These are phyloP conservation scores for Gerris lacustris DNA, from an alignment of 2,888 invertebrate species.

Conservation along the genomic window DNA sequence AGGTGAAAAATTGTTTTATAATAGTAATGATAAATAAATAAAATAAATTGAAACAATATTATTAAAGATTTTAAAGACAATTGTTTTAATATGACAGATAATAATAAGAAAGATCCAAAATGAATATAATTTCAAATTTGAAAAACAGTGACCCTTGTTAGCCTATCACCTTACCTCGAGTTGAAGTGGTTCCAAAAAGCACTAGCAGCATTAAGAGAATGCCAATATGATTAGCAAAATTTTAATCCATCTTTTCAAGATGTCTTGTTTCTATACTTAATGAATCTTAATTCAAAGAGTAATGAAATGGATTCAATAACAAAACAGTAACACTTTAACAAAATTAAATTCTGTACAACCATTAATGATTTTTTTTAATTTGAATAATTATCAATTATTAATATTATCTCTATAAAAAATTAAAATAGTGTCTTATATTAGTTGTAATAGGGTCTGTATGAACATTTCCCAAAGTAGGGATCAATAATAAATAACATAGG, in stretches of 20 bases:
- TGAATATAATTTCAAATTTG: not conserved
- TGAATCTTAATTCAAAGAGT: no score
- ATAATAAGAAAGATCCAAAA: slow-evolving; percentile 5
- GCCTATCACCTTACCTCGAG: slow-evolving; percentile 69
- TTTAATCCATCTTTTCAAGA: slow-evolving; percentile 2
- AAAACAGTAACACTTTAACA: no score
- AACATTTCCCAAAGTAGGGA: no score
- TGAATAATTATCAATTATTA: not conserved
- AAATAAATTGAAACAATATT: no score
- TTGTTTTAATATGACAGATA: not conserved
- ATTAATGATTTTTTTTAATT: not conserved
- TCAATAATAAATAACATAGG: no score
- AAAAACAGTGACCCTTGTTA: slow-evolving; percentile 1
- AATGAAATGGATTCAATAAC: no score
- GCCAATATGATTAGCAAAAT: slow-evolving; percentile 18
- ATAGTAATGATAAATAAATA: not conserved
- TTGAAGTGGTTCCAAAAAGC: slow-evolving; percentile 99
- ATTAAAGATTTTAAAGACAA: not conserved
- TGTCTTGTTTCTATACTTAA: not conserved
- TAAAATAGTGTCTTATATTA: not conserved
- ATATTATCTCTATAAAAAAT: slow-evolving; percentile 8
- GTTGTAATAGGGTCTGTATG: no score
- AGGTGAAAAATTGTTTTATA: not conserved
- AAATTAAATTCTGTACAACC: no score
- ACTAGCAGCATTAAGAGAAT: slow-evolving; percentile 44